These are phyloP conservation scores for Diorhabda sublineata DNA, from an alignment of 1,140 invertebrate species.

Conservation along the genomic window DNA sequence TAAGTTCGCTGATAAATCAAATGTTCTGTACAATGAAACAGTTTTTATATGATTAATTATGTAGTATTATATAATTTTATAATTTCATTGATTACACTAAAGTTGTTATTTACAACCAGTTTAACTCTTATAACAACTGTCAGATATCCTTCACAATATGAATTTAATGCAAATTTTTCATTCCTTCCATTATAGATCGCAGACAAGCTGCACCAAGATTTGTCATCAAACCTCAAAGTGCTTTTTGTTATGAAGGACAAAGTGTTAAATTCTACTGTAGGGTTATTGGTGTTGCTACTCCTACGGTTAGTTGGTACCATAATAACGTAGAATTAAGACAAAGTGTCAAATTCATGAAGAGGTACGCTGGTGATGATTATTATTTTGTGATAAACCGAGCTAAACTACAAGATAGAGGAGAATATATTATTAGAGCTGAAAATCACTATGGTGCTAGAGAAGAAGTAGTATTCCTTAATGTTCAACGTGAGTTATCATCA, in stretches of 20 bases:
- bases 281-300: slow-evolving; percentile 89
- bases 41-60: too few species aligned
- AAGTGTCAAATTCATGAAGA: slow-evolving; percentile 99
- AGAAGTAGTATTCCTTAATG: slow-evolving; percentile 95
- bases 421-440: slow-evolving; percentile 95
- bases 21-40: too few species aligned
- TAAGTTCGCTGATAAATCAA: slow-evolving; percentile 39
- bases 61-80: too few species aligned
- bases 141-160: too few species aligned
- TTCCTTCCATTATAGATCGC: slow-evolving; percentile 64
- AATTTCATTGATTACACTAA: too few species aligned
- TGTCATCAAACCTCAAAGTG: slow-evolving; percentile 92
- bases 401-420: slow-evolving; percentile 91
- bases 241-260: slow-evolving; percentile 95
- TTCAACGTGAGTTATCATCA: slow-evolving; percentile 73
- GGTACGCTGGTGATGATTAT: slow-evolving; percentile 93
- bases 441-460: slow-evolving; percentile 96
- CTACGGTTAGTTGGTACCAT: slow-evolving; percentile 93
- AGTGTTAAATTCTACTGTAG: slow-evolving; percentile 96
- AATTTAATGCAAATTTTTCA: too few species aligned
- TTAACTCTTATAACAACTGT: too few species aligned
- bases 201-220: slow-evolving; percentile 96
- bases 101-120: too few species aligned
- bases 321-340: slow-evolving; percentile 92
- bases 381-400: slow-evolving; percentile 96